phyloP scores from a whole-genome alignment of 35 echinoderm and acorn worm species.

The Lytechinus variegatus region DNA sequence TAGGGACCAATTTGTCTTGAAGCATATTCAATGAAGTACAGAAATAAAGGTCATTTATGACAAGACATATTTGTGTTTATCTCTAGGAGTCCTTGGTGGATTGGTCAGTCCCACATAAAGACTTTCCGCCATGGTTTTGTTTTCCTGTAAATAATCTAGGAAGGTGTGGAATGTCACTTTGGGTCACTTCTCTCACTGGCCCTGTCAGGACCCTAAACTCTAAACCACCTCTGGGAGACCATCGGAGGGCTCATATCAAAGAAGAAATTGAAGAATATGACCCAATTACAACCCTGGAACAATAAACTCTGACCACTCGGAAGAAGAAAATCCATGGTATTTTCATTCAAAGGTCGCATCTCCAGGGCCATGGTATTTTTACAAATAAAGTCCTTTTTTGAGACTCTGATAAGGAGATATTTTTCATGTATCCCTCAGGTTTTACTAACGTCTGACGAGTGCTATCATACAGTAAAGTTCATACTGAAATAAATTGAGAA shows the following conservation, averaged over 20 bases:
- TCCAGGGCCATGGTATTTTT: background rate
- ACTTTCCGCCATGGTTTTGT: background rate
- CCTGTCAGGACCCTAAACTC: background rate
- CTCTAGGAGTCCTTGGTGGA: background rate
- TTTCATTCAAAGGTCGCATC: background rate
- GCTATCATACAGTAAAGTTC: no score
- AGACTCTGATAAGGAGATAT: background rate
- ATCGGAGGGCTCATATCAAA: background rate
- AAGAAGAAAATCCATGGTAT: background rate
- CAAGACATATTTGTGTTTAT: background rate
- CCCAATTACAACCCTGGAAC: constrained; percentile 9
- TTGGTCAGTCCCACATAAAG: background rate
- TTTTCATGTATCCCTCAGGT: background rate
- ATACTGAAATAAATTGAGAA: no score
- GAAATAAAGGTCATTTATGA: background rate
- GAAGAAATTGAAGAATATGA: background rate
- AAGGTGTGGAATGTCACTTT: constrained; percentile 11
- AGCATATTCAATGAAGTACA: background rate
- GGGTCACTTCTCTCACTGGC: background rate
- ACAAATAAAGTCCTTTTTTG: background rate
- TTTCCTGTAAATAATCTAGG: background rate
- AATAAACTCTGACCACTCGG: background rate
- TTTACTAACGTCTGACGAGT: no score
- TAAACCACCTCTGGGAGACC: constrained; percentile 8
- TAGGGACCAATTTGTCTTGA: background rate